Percentiles rank a stretch among this genome's conserved stretches.
These are phyloP conservation scores for Hydropotes inermis DNA, from an alignment of 2,113 vertebrate genomes.

Conservation along the genomic window DNA sequence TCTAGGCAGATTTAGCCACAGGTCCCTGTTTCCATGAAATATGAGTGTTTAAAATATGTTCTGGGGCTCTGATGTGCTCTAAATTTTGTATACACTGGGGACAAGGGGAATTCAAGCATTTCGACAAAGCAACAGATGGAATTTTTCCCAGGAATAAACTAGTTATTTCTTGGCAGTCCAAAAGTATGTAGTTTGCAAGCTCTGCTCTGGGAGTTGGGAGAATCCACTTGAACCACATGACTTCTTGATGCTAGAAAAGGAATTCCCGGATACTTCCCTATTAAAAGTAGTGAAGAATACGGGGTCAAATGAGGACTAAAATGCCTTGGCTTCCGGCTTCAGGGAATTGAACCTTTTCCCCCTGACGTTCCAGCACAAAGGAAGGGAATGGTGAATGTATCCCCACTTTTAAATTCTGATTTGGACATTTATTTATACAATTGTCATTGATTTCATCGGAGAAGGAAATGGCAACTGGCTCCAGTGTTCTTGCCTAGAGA, in stretches of 20 bases:
- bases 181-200: conserved; percentile 17
- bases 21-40: not conserved
- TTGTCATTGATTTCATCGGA: not conserved
- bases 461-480: too few species aligned
- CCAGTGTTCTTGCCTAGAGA: too few species aligned
- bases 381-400: not conserved
- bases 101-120: conserved; percentile 37
- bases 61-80: not conserved
- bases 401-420: not conserved
- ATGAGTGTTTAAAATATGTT: not conserved
- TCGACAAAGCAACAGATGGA: conserved; percentile 41
- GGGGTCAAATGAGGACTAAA: not conserved
- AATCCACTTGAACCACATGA: not conserved
- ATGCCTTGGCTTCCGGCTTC: not conserved
- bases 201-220: conserved; percentile 25
- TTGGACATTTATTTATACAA: not conserved
- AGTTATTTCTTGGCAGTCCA: conserved; percentile 44
- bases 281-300: not conserved
- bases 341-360: not conserved
- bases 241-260: not conserved
- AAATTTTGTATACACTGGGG: not conserved
- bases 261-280: not conserved
- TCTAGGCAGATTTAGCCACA: not conserved
- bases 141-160: conserved; percentile 36
- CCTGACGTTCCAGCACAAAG: conserved; percentile 2